Conservation (phyloP, 2,888 invertebrate genomes). For the Hemistola chrysoprasaria region DNA sequence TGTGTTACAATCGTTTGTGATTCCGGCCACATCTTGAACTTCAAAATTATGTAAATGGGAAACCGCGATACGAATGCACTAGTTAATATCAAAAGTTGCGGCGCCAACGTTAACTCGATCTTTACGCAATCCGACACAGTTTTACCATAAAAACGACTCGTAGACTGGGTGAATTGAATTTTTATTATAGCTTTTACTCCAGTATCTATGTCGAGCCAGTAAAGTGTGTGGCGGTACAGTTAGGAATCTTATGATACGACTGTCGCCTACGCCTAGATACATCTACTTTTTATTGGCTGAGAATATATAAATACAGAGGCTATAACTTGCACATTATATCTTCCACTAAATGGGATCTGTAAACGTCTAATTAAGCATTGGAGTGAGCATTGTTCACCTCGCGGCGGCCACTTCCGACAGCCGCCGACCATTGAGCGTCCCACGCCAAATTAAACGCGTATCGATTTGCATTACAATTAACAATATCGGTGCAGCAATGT, state of each 20-base stretch:
- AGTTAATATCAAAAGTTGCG: constrained; percentile 47
- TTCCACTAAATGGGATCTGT: constrained; percentile 34
- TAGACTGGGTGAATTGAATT: constrained; percentile 59
- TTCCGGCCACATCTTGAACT: constrained; percentile 20
- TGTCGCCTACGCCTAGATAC: constrained; percentile 39
- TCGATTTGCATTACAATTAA: constrained; percentile 58
- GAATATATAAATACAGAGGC: constrained; percentile 28
- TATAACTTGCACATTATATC: constrained; percentile 27
- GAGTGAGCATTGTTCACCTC: constrained; percentile 40
- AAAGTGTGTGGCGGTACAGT: constrained; percentile 57
- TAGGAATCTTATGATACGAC: constrained; percentile 65
- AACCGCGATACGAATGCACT: constrained; percentile 33
- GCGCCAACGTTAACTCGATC: constrained; percentile 43
- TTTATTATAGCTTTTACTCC: constrained; percentile 56
- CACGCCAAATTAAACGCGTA: constrained; percentile 59
- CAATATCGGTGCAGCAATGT: constrained; percentile 40
- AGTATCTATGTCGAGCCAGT: constrained; percentile 53
- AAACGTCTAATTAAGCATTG: constrained; percentile 41
- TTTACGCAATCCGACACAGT: constrained; percentile 48
- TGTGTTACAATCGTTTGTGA: constrained; percentile 5
- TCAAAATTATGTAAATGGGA: constrained; percentile 32
- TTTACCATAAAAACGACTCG: constrained; percentile 49
- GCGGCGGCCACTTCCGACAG: constrained; percentile 56
- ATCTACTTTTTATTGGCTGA: constrained; percentile 33
- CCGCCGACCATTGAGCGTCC: constrained; percentile 52